A percentile compares a stretch with the other conserved stretches of the same genome.
phyloP scores from a whole-genome alignment of 2,797 vertebrate genomes.

The Cottoperca gobio region DNA sequence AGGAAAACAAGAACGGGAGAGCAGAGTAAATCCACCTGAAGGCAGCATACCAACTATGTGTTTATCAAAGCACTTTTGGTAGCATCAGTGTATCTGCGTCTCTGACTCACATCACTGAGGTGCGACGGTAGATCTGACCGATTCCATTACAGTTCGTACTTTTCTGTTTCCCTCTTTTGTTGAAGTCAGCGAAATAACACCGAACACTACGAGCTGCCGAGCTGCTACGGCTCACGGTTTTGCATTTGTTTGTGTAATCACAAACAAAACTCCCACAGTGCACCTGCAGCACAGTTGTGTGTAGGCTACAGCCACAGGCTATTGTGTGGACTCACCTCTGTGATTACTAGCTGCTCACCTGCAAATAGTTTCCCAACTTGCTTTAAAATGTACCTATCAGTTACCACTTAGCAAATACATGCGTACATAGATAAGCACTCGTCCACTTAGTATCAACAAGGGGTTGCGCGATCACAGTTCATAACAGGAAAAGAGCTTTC shows the following conservation, averaged over 20 bases:
- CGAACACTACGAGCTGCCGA: neutral
- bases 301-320: neutral
- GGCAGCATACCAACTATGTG: slow-evolving; percentile 21
- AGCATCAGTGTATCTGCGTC: neutral
- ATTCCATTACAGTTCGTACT: neutral
- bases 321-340: too few relatives aligned
- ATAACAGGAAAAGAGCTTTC: neutral
- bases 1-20: slow-evolving; percentile 46
- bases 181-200: slow-evolving; percentile 20
- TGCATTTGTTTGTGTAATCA: too few relatives aligned
- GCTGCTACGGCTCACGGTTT: too few relatives aligned
- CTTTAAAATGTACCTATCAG: too few relatives aligned
- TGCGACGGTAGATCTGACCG: slow-evolving; percentile 5
- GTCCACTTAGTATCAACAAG: neutral
- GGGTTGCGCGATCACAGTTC: neutral
- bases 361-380: neutral
- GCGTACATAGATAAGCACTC: neutral
- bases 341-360: too few relatives aligned
- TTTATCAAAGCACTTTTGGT: slow-evolving; percentile 21
- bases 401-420: neutral
- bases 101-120: slow-evolving; percentile 2
- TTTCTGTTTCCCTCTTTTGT: slow-evolving; percentile 8
- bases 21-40: slow-evolving; percentile 38
- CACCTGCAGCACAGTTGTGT: neutral
- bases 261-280: neutral